These are phyloP conservation scores for Astreopora myriophthalma DNA, from an alignment of 64 coral and sea anemone species.

Conservation along the genomic window DNA sequence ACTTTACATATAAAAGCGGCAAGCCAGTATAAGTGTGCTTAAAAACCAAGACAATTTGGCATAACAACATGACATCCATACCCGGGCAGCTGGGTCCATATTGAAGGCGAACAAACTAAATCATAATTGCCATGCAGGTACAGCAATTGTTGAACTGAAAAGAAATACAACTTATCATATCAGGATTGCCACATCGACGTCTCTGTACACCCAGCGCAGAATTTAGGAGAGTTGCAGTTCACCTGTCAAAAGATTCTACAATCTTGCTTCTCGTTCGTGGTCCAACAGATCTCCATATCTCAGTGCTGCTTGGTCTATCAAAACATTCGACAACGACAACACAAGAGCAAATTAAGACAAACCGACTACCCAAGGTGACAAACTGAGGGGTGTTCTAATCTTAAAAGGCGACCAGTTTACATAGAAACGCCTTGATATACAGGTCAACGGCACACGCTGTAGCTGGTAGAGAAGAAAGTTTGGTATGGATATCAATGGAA, in stretches of 20 bases:
- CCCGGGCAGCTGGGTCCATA: not conserved
- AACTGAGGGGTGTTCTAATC: not conserved
- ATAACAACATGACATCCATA: not conserved
- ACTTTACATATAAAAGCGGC: not conserved
- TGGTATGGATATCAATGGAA: not conserved
- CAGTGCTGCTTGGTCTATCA: not conserved
- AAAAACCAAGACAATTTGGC: not conserved
- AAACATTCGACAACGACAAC: not conserved
- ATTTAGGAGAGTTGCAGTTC: too few relatives aligned
- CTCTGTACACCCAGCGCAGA: not conserved
- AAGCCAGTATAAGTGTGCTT: not conserved
- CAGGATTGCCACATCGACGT: not conserved
- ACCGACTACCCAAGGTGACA: not conserved
- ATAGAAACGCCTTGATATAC: too few relatives aligned
- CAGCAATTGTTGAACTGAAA: not conserved
- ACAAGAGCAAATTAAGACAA: not conserved
- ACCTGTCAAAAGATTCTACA: too few relatives aligned
- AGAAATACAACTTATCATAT: not conserved
- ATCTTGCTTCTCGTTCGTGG: too few relatives aligned
- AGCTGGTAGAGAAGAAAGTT: not conserved
- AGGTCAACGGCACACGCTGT: not conserved
- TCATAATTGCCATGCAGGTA: not conserved
- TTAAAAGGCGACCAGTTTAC: not conserved
- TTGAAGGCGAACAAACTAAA: not conserved
- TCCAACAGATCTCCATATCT: too few relatives aligned